Evolutionary conservation across 2,888 invertebrate species (phyloP), one percentile per base, ranked within the genome.

Genomic region (Empis stercorea): DNA sequence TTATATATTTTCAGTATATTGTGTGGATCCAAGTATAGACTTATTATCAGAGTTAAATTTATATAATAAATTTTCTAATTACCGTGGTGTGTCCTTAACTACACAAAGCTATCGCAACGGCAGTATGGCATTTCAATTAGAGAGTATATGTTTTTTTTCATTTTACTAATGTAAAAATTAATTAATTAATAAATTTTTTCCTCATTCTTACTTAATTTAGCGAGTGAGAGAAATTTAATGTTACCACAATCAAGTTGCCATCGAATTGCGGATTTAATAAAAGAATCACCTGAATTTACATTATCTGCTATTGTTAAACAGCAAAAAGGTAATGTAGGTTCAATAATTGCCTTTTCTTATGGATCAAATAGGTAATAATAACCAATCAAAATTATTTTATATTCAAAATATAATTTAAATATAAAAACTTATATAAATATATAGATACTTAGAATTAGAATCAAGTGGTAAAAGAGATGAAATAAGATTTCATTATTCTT

Each of bases 371-470:
- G 81, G 81, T 81, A 73, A 56, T 48, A 49, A 40, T 10, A 43
- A 37, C 14, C n/a, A 14, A 34, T 23, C 20, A 20, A 20, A 20
- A n/a, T 4, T 20, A 14, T 23, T 23, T 14, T n/a, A 36, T 20
- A 32, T n/a, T 32, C 20, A 42, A 30, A 36, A 55, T 42, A 15
- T 34, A 17, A 39, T 30, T 30, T 42, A 34, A 17, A 34, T 45
- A 14, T 30, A 30, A 39, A 39, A 43, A 44, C 37, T 39, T 45
- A 30, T 43, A 40, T 37, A 42, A 42, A 43, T 32, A 43, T 66
- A 61, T 73, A 86, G 89, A 76, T 87, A 86, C 75, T 76, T 91
- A 75, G 89, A 92, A 76, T 76, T 92, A 71, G 88, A 91, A 74
- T 89, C 88, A 65, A 87, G 87, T 71, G 89, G 89, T 57, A 79